Conservation (phyloP, 2,888 invertebrate genomes). For the Eupithecia abbreviata region DNA sequence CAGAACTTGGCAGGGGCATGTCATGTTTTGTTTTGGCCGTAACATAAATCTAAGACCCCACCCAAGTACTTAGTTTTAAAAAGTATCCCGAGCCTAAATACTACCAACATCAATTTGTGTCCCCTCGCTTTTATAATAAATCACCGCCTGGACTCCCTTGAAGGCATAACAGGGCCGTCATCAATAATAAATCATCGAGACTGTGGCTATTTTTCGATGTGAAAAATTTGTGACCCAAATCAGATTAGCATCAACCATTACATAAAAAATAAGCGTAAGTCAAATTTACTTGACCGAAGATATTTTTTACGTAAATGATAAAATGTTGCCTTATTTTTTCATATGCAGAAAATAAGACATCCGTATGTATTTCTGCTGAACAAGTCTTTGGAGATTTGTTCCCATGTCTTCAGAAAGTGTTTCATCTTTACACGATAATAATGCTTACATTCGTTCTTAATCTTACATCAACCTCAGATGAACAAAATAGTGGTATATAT, state of each 20-base stretch:
- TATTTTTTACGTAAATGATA: no score
- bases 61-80: background rate
- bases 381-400: background rate
- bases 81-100: background rate
- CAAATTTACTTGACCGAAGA: background rate
- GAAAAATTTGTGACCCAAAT: constrained; percentile 36
- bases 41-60: constrained; percentile 1
- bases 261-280: constrained; percentile 6
- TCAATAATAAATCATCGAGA: constrained; percentile 44
- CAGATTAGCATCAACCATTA: constrained; percentile 10
- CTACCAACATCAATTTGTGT: constrained; percentile 38
- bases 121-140: constrained; percentile 42
- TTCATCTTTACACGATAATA: background rate
- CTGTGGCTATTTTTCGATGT: constrained; percentile 36
- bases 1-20: background rate
- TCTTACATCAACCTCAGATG: background rate
- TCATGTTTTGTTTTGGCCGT: background rate
- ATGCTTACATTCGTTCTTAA: background rate
- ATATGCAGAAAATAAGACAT: background rate
- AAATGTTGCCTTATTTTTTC: background rate
- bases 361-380: background rate
- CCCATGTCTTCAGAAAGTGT: no score
- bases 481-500: background rate
- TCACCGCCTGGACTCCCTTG: constrained; percentile 37
- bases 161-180: constrained; percentile 41